Conservation (phyloP, 2,113 vertebrate species). For the Lampris megalopsis region DNA sequence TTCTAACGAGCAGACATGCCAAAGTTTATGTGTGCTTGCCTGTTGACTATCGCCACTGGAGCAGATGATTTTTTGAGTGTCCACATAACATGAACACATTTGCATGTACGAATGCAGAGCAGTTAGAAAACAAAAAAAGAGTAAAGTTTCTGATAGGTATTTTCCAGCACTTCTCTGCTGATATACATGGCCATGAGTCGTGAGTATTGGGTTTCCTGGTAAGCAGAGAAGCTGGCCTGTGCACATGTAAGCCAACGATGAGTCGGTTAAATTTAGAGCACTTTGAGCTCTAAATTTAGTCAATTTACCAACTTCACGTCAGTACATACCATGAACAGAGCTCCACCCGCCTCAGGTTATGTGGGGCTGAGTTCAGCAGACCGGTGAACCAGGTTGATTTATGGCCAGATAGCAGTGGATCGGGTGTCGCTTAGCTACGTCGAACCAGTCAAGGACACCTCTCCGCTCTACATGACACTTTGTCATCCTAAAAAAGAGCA, state of each 20-base stretch:
- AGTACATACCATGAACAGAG: constrained; percentile 4
- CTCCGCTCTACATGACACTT: constrained; percentile 38
- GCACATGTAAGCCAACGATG: constrained; percentile 47
- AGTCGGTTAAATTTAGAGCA: constrained; percentile 58
- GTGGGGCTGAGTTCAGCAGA: constrained; percentile 45
- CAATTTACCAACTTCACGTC: constrained; percentile 19
- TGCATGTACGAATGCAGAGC: too few relatives aligned
- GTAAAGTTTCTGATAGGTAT: constrained; percentile 18
- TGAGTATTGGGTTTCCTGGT: constrained; percentile 27
- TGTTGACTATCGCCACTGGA: too few relatives aligned
- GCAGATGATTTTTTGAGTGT: too few relatives aligned
- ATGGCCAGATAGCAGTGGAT: constrained; percentile 44
- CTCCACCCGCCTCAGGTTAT: constrained; percentile 24
- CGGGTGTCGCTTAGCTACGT: constrained; percentile 23
- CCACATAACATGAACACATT: too few relatives aligned
- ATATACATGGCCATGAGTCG: constrained; percentile 35
- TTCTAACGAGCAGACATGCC: too few relatives aligned
- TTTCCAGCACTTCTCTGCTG: constrained; percentile 7
- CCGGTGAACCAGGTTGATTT: constrained; percentile 48
- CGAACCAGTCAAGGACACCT: constrained; percentile 42
- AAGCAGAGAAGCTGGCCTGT: constrained; percentile 35
- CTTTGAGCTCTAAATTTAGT: neutral
- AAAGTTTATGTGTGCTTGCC: too few relatives aligned
- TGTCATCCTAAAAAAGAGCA: constrained; percentile 34
- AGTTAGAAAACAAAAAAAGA: constrained; percentile 2